phyloP scores from a whole-genome alignment of 1,140 invertebrate genomes.

The Nasonia longicornis region DNA sequence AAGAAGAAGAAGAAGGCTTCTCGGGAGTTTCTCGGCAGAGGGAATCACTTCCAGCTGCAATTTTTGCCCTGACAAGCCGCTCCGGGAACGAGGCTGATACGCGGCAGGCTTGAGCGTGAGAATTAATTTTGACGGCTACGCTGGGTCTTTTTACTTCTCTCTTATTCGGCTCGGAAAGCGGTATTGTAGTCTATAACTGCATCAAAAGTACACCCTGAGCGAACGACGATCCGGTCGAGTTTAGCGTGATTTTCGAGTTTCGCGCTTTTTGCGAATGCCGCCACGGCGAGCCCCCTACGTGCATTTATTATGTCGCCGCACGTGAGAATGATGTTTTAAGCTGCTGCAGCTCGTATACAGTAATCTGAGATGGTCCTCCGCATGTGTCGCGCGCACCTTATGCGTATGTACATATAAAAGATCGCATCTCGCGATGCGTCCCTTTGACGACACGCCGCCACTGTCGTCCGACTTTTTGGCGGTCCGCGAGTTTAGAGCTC shows the following conservation, averaged over 20 bases:
- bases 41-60: slow-evolving; percentile 41
- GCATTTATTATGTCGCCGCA: slow-evolving; percentile 55
- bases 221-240: too few relatives aligned
- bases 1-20: background rate
- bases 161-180: slow-evolving; percentile 37
- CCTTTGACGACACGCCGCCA: slow-evolving; percentile 24
- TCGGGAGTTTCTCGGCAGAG: slow-evolving; percentile 31
- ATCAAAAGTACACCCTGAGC: too few relatives aligned
- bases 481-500: background rate
- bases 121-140: background rate
- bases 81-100: slow-evolving; percentile 40
- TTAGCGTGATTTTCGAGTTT: background rate
- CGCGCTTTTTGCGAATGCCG: slow-evolving; percentile 11
- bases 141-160: slow-evolving; percentile 44
- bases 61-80: slow-evolving; percentile 36
- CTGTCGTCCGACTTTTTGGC: background rate
- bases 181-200: background rate
- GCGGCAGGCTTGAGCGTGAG: background rate
- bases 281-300: slow-evolving; percentile 37
- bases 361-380: slow-evolving; percentile 58
- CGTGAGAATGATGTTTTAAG: slow-evolving; percentile 62
- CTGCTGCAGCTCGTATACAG: slow-evolving; percentile 59
- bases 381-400: background rate
- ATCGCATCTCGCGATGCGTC: background rate
- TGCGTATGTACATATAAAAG: background rate